Evolutionary conservation across 2,113 vertebrate genomes (phyloP), one percentile per base, ranked within the genome.

Genomic region (Erythrolamprus reginae): DNA sequence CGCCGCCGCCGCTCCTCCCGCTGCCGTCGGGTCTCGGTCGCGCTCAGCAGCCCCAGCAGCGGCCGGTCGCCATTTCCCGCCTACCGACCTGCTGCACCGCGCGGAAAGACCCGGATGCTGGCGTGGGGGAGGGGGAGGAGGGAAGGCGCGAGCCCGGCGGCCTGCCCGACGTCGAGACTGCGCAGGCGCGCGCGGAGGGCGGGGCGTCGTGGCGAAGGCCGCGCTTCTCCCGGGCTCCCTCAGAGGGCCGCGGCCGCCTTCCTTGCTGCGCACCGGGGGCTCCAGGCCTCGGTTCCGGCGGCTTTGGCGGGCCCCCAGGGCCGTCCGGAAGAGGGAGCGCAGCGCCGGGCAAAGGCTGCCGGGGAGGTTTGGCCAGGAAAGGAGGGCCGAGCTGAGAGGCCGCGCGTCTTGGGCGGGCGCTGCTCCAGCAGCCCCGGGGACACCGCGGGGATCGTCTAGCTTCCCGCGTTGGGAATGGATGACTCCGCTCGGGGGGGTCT

Each of bases 11-110:
- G 53, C 91, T 21, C 4, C 91, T 21, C 4, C 56, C 58, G 58
- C 58, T 9, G 2, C 56, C 58, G 58, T 28, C 28, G 90, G 89
- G 85, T 65, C 90, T 56, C 90, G 6, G 90, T 90, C 77, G 89
- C 90, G 85, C 92, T 93, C 96, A 95, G 94, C 94, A 92, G 95
- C 97, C 96, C 97, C 96, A 97, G 86, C 96, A 95, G 98, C 97
- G 97, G 97, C 97, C 97, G 96, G 98, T 97, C 98, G 98, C 98
- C 98, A 99, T 99, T 99, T 99, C 98, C 98, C 98, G 98, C 98
- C 98, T 98, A 98, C 98, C 97, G 97, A 97, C 96, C 96, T 96
- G 96, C 96, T 96, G 95, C 96, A 96, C 96, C 96, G 97, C 97
- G 96, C 97, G 96, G 96, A 97, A 95, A 93, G 96, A 96, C 97